Conservation (phyloP, 2,888 invertebrate species). For the Frankliniella intonsa region DNA sequence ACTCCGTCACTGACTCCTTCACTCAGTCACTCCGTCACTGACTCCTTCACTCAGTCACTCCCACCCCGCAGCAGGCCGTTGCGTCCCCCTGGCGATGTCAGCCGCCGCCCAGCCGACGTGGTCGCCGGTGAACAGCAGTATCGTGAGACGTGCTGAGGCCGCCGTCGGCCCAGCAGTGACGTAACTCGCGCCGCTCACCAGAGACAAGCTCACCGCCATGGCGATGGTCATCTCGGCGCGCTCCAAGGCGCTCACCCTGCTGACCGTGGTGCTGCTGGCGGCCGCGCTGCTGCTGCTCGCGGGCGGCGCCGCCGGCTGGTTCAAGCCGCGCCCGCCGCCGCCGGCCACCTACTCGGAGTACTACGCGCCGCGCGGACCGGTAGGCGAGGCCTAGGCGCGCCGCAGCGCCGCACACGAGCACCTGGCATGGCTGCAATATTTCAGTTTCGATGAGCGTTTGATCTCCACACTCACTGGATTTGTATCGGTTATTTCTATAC, state of each 20-base stretch:
- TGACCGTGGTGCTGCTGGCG: conserved; percentile 20
- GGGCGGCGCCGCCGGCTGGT: conserved; percentile 28
- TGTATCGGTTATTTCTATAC: no score
- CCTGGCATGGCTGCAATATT: no score
- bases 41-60: no score
- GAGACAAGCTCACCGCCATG: background rate
- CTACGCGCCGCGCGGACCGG: conserved; percentile 18
- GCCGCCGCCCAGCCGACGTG: background rate
- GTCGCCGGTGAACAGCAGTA: no score
- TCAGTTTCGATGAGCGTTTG: no score
- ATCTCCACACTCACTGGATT: no score
- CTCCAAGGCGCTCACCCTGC: conserved; percentile 29
- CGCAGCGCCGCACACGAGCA: no score
- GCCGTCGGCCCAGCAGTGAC: background rate
- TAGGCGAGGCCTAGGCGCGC: background rate
- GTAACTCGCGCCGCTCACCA: background rate
- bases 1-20: no score
- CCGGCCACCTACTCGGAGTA: conserved; percentile 8
- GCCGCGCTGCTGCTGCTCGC: conserved; percentile 1
- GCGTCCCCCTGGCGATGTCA: background rate
- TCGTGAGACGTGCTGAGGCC: background rate
- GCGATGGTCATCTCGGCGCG: conserved; percentile 31
- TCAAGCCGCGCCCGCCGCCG: background rate
- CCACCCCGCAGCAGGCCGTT: background rate
- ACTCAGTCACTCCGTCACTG: no score